Conservation (phyloP, 2,797 vertebrate genomes). For the Neosilurus hyrtlii region DNA sequence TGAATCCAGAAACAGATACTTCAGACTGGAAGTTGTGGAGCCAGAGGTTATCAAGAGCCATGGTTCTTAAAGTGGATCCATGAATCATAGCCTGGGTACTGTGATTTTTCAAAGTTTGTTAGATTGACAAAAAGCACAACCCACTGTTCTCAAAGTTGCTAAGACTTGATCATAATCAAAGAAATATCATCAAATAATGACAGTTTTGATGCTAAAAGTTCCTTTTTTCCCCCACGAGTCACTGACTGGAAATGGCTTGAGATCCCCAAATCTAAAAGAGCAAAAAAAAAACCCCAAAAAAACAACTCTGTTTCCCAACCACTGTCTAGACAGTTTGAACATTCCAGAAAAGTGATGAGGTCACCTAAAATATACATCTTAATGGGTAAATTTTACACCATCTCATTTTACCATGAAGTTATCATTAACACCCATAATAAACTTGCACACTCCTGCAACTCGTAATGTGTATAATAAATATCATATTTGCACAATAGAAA, state of each 20-base stretch:
- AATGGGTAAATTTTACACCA: conserved; percentile 13
- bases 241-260: not conserved
- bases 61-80: not conserved
- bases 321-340: conserved; percentile 68
- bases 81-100: not conserved
- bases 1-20: conserved; percentile 41
- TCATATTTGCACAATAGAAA: conserved; percentile 14
- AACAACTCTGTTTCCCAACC: conserved; percentile 55
- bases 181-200: not conserved
- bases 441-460: not conserved
- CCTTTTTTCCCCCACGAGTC: not conserved
- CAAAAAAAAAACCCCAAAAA: conserved; percentile 23
- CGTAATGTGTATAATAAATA: conserved; percentile 3
- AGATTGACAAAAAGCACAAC: not conserved
- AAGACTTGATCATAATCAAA: not conserved
- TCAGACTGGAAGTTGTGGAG: conserved; percentile 26
- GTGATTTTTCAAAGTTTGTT: not conserved
- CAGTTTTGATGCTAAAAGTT: not conserved
- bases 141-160: not conserved
- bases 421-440: not conserved
- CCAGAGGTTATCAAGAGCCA: conserved; percentile 17
- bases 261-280: not conserved
- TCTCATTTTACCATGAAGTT: not conserved
- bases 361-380: not conserved
- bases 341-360: conserved; percentile 30